Base-by-base conservation (phyloP, 2,888 invertebrate species). In the Caenorhabditis plicata region DNA sequence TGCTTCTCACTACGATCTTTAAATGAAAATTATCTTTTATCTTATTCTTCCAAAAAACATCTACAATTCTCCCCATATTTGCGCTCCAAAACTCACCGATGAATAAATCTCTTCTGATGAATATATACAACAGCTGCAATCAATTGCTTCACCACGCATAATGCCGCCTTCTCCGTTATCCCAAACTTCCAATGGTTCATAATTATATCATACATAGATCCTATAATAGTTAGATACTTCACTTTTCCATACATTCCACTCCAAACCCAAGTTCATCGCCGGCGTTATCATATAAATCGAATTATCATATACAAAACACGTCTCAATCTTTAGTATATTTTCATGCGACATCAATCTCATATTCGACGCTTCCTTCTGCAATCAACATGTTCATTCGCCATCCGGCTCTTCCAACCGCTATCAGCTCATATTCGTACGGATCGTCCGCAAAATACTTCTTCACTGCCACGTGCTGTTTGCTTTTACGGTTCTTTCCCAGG, bases 101-200 rank as follows among this genome's bases (percentile, higher is more conserved):
- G 92, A 73, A 93, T 89, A 81, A 88, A 88, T 48, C 90, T 88
- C 80, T 88, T 88, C 64, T 87, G 86, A 81, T 93, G 92, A 58
- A 93, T 85, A 82, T 93, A 93, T 74, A 89, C 87, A 38, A 93
- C 83, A 0, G 89, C 93, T 43, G 86, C 85, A 33, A 92, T 83
- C 4, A 90, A 86, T 83, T 92, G 91, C 72, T 87, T 85, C 47
- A 92, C 82, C 70, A 93, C 88, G 47, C 89, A 85, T 9, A 89
- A 87, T 71, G 91, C 88, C 7, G 90, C 88, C 41, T 87, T 83
- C 82, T 93, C 92, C 0, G 90, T 88, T 49, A 93, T 84, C 3
- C 92, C 92, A 20, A 26, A 44, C 27, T 40, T 40, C 35, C 55
- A 58, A 17, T 49, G 47, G 9, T 56, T 44, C 23, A 39, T 13